phyloP scores from a whole-genome alignment of 1,140 invertebrate genomes.

The Papilio glaucus region DNA sequence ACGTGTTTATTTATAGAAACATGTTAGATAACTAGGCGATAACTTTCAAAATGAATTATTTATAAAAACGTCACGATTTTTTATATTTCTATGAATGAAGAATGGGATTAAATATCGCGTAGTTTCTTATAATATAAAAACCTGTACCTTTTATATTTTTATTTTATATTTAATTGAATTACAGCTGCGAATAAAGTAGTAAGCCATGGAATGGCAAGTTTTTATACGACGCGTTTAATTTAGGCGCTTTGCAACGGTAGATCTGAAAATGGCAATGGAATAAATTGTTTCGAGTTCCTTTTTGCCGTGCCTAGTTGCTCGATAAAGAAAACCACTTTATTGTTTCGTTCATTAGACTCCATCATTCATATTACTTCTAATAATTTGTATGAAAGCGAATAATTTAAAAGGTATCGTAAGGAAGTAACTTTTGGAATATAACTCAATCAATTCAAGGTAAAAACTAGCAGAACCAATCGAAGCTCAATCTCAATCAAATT shows the following conservation, averaged over 20 bases:
- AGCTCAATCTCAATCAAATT: not conserved
- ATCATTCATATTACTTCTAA: not conserved
- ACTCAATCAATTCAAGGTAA: too few relatives aligned
- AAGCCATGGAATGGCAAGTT: conserved; percentile 28
- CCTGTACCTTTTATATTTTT: not conserved
- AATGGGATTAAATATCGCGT: not conserved
- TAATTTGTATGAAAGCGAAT: not conserved
- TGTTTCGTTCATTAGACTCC: not conserved
- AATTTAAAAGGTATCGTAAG: too few relatives aligned
- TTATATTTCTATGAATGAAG: not conserved
- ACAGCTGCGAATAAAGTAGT: not conserved
- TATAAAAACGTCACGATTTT: conserved; percentile 5
- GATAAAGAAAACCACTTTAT: not conserved
- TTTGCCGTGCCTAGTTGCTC: not conserved
- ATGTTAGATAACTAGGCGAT: not conserved
- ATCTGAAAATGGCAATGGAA: conserved; percentile 34
- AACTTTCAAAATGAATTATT: conserved; percentile 25
- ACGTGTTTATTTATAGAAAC: conserved; percentile 6
- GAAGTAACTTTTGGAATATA: too few relatives aligned
- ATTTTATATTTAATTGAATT: not conserved
- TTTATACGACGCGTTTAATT: conserved; percentile 33
- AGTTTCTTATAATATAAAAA: not conserved
- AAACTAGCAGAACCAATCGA: too few relatives aligned
- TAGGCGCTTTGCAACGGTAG: conserved; percentile 34
- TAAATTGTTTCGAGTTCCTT: conserved; percentile 32